phyloP scores from a whole-genome alignment of 2,888 invertebrate species.

The Monopis laevigella region DNA sequence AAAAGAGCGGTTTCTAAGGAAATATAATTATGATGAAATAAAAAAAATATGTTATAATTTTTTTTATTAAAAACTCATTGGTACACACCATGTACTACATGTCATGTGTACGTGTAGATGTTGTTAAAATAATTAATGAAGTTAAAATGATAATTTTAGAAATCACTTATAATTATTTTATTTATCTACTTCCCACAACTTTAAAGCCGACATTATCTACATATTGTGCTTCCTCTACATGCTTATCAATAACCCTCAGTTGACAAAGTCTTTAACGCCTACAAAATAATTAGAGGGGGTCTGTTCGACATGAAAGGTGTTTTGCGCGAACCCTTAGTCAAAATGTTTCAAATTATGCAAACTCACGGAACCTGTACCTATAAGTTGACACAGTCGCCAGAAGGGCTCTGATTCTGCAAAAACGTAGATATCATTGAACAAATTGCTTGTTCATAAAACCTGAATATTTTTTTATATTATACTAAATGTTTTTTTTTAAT shows the following conservation, averaged over 20 bases:
- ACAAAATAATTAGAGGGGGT: slow-evolving; percentile 8
- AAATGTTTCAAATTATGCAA: slow-evolving; percentile 10
- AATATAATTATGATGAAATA: too few relatives aligned
- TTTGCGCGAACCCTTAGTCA: slow-evolving; percentile 7
- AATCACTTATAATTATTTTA: too few relatives aligned
- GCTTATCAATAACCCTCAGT: slow-evolving; percentile 3
- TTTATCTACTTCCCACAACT: not conserved
- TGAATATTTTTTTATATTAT: too few relatives aligned
- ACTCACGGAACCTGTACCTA: slow-evolving; percentile 8
- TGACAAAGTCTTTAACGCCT: slow-evolving; percentile 10
- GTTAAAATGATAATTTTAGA: too few relatives aligned
- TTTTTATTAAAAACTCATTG: too few relatives aligned
- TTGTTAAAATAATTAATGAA: too few relatives aligned
- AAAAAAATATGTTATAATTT: too few relatives aligned
- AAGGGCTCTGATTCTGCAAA: slow-evolving; percentile 9
- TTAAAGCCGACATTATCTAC: not conserved
- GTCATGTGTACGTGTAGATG: too few relatives aligned
- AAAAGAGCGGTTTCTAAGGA: too few relatives aligned
- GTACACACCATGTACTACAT: too few relatives aligned
- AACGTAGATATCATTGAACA: slow-evolving; percentile 8
- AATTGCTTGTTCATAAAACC: not conserved
- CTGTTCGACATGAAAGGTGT: slow-evolving; percentile 2
- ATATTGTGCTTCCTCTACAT: not conserved
- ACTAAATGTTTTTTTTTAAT: too few relatives aligned
- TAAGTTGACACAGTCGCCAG: slow-evolving; percentile 6